These are phyloP conservation scores for Chalcosyrphus nemorum DNA, from an alignment of 2,888 invertebrate species.

Conservation along the genomic window DNA sequence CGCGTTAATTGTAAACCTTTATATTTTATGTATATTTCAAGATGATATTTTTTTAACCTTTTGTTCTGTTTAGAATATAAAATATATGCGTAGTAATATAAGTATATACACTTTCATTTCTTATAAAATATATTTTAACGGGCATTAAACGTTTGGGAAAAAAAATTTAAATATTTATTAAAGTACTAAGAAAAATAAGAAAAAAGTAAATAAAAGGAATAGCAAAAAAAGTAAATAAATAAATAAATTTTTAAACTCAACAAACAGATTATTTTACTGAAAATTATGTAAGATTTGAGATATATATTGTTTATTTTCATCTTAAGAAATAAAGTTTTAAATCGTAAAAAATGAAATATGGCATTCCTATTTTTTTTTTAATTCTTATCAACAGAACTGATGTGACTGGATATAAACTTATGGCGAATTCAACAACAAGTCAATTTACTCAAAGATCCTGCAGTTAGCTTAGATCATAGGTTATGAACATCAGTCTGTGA, in stretches of 20 bases:
- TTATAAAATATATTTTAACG: constrained; percentile 39
- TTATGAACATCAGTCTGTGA: too few relatives aligned
- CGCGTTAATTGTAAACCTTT: neutral
- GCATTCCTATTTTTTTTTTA: neutral
- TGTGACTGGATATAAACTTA: too few relatives aligned
- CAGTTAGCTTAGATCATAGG: too few relatives aligned
- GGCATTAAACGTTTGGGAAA: constrained; percentile 40
- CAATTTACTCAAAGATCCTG: too few relatives aligned
- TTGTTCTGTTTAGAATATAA: constrained; percentile 15
- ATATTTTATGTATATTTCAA: constrained; percentile 4
- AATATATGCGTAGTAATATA: constrained; percentile 45
- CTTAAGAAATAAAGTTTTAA: constrained; percentile 83
- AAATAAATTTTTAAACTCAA: constrained; percentile 82
- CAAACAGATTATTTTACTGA: constrained; percentile 77
- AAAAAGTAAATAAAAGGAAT: constrained; percentile 37
- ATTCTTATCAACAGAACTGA: too few relatives aligned
- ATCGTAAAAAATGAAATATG: constrained; percentile 79
- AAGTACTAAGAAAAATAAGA: constrained; percentile 35
- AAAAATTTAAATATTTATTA: constrained; percentile 36
- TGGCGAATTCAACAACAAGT: too few relatives aligned
- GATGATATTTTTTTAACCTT: neutral
- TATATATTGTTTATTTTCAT: constrained; percentile 82
- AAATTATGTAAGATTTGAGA: constrained; percentile 78
- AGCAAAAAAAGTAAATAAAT: constrained; percentile 77
- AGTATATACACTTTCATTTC: constrained; percentile 38